These are phyloP conservation scores for Poecile montanus DNA, from an alignment of 2,797 vertebrate genomes.

Conservation along the genomic window DNA sequence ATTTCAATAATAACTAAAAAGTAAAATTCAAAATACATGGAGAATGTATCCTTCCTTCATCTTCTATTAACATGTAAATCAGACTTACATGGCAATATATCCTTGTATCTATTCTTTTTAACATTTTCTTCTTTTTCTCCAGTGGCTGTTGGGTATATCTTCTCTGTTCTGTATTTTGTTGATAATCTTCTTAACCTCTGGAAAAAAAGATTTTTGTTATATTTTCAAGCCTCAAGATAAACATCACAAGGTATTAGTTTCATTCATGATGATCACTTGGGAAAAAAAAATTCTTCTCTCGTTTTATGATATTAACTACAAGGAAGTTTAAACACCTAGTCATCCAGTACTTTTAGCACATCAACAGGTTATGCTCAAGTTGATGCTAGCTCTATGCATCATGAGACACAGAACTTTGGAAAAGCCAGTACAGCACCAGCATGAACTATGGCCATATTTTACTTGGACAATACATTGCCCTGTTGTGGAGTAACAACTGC, in stretches of 20 bases:
- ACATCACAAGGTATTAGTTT: neutral
- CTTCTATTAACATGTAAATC: conserved; percentile 5
- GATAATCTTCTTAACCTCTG: conserved; percentile 95
- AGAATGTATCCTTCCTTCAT: neutral
- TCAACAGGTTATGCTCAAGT: neutral
- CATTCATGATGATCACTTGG: neutral
- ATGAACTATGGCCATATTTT: neutral
- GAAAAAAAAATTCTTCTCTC: neutral
- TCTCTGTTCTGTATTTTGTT: conserved; percentile 97
- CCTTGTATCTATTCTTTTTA: conserved; percentile 99
- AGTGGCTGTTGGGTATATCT: conserved; percentile 94
- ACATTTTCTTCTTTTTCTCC: conserved; percentile 98
- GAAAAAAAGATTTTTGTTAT: conserved; percentile 60
- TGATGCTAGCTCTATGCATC: neutral
- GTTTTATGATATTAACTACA: neutral
- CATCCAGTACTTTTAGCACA: neutral
- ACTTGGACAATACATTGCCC: neutral
- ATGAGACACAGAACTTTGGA: neutral
- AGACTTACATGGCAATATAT: conserved; percentile 96
- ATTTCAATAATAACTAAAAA: neutral
- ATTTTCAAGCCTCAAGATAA: conserved; percentile 17
- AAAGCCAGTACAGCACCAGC: neutral
- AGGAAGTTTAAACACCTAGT: neutral
- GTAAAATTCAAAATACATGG: neutral
- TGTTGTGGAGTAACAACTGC: neutral